These are phyloP conservation scores for Eonycteris spelaea DNA, from an alignment of 2,113 vertebrate species.

Conservation along the genomic window DNA sequence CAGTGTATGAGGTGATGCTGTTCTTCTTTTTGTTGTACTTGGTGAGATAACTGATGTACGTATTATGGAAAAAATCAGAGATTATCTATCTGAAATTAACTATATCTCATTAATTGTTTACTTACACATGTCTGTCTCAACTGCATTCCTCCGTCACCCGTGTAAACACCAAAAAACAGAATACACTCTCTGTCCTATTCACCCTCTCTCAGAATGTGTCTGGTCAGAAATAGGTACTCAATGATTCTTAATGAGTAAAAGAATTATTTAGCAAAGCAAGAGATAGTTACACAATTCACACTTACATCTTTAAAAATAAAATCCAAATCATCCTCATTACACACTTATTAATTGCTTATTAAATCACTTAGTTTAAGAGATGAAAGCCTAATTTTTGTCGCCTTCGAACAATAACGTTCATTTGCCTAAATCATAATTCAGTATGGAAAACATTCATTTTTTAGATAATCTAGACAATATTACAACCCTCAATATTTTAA, in stretches of 20 bases:
- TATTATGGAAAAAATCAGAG: background rate
- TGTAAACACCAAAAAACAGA: background rate
- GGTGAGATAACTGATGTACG: background rate
- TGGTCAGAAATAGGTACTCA: background rate
- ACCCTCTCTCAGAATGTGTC: background rate
- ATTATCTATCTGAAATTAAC: background rate
- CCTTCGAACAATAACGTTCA: conserved; percentile 45
- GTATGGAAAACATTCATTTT: conserved; percentile 11
- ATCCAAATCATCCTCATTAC: conserved; percentile 49
- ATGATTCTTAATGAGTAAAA: background rate
- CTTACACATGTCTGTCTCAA: background rate
- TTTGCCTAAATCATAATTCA: conserved; percentile 68
- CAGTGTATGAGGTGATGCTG: background rate
- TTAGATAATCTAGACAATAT: background rate
- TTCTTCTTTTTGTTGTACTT: background rate
- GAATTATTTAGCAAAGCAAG: conserved; percentile 23
- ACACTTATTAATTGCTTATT: conserved; percentile 63
- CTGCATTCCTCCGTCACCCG: background rate
- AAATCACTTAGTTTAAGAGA: conserved; percentile 66
- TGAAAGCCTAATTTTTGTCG: conserved; percentile 61
- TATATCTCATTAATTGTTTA: background rate
- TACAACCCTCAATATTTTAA: background rate
- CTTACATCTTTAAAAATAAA: conserved; percentile 54
- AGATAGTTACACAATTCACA: background rate
- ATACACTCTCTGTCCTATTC: background rate